Percentiles rank a stretch among this genome's conserved stretches.
These are phyloP conservation scores for Solen grandis DNA, from an alignment of 1,140 invertebrate species.

Conservation along the genomic window DNA sequence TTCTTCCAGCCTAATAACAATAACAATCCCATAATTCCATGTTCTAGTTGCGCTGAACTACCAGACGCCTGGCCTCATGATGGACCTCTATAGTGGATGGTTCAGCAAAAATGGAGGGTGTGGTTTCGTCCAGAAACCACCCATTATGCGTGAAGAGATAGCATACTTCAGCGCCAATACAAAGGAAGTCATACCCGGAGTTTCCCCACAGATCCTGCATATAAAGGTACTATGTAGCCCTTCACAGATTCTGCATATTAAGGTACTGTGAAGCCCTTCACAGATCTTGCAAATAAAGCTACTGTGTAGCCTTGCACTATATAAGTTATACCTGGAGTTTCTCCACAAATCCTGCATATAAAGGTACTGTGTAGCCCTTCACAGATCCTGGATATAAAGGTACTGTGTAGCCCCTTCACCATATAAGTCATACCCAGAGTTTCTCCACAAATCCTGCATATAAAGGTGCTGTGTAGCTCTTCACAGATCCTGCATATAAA, in stretches of 20 bases:
- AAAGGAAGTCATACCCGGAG: slow-evolving; percentile 82
- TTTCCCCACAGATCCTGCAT: slow-evolving; percentile 83
- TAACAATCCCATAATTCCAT: no score
- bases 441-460: slow-evolving; percentile 83
- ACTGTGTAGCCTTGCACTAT: no score
- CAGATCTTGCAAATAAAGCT: slow-evolving; percentile 84
- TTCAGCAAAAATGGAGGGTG: slow-evolving; percentile 86
- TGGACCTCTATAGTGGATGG: slow-evolving; percentile 84
- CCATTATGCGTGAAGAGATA: slow-evolving; percentile 79
- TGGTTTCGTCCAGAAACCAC: slow-evolving; percentile 87
- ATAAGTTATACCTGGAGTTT: slow-evolving; percentile 82
- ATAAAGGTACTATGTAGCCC: slow-evolving; percentile 85
- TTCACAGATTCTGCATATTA: slow-evolving; percentile 83
- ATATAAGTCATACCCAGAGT: slow-evolving; percentile 84
- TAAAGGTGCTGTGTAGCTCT: slow-evolving; percentile 85
- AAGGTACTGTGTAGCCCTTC: no score
- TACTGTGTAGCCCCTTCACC: no score
- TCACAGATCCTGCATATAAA: slow-evolving; percentile 83
- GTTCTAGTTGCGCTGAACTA: slow-evolving; percentile 59
- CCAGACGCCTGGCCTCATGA: slow-evolving; percentile 82
- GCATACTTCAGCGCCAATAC: slow-evolving; percentile 82
- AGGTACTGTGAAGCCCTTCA: no score
- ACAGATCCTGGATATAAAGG: slow-evolving; percentile 83
- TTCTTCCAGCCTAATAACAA: no score
- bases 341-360: slow-evolving; percentile 83